phyloP scores from a whole-genome alignment of 2,797 vertebrate genomes.

The Lemur catta region DNA sequence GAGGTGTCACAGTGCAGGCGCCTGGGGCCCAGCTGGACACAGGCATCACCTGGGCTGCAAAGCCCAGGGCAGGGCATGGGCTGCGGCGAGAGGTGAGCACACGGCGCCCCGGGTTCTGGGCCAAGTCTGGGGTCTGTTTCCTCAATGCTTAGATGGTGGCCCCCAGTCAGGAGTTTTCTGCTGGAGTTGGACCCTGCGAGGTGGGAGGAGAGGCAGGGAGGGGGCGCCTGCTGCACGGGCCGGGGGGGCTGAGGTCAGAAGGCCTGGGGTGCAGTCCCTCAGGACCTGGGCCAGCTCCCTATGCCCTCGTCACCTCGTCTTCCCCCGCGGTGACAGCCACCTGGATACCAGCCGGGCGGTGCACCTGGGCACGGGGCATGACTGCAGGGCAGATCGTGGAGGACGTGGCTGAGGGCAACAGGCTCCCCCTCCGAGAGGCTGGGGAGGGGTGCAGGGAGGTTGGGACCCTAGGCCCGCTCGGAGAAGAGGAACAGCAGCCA shows the following conservation, averaged over 20 bases:
- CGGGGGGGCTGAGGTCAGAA: too few species aligned
- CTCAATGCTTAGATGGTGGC: background rate
- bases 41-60: background rate
- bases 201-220: background rate
- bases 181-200: background rate
- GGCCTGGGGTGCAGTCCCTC: background rate
- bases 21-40: background rate
- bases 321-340: background rate
- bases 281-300: too few species aligned
- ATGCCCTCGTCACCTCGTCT: background rate
- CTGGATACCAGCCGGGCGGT: fast-evolving
- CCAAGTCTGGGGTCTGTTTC: background rate
- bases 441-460: background rate
- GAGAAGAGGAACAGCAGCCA: background rate
- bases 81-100: background rate
- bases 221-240: background rate
- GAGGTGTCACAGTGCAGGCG: fast-evolving
- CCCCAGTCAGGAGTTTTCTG: background rate
- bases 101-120: background rate
- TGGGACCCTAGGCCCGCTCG: background rate
- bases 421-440: background rate
- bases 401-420: background rate
- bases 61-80: background rate
- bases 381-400: background rate
- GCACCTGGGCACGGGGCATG: fast-evolving